Conservation (phyloP, 2,113 vertebrate genomes). For the Aplodontia rufa region DNA sequence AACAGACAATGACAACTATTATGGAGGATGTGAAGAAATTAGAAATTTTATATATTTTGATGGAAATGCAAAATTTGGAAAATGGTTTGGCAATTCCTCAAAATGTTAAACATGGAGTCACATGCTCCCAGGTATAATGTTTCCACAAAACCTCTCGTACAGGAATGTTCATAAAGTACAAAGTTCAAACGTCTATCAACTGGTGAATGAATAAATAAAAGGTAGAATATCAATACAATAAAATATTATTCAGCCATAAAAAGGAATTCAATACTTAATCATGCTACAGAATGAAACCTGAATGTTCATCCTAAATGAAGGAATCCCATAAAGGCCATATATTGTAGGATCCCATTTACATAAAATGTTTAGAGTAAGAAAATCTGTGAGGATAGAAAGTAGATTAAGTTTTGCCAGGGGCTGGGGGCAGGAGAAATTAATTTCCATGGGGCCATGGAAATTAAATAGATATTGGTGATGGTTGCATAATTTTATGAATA, state of each 20-base stretch:
- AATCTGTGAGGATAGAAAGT: background rate
- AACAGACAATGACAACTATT: background rate
- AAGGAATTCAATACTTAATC: background rate
- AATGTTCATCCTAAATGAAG: slow-evolving; percentile 10
- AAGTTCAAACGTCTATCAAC: background rate
- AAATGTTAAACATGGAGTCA: background rate
- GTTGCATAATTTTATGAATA: background rate
- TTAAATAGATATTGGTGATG: background rate
- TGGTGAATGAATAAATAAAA: slow-evolving; percentile 13
- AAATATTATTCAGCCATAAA: slow-evolving; percentile 26
- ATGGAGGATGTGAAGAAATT: background rate
- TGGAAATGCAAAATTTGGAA: background rate
- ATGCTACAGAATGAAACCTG: background rate
- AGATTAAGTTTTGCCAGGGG: background rate
- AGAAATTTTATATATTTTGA: background rate
- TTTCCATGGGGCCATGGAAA: background rate
- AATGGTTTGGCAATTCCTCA: background rate
- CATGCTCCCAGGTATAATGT: background rate
- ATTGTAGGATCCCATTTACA: background rate
- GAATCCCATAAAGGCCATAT: background rate
- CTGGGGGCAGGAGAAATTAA: background rate
- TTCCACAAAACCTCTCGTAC: background rate
- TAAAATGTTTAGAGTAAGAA: slow-evolving; percentile 20
- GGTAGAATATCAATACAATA: background rate
- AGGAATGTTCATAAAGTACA: background rate